phyloP scores from a whole-genome alignment of 2,888 invertebrate species.

The Azorinus chamasolen region DNA sequence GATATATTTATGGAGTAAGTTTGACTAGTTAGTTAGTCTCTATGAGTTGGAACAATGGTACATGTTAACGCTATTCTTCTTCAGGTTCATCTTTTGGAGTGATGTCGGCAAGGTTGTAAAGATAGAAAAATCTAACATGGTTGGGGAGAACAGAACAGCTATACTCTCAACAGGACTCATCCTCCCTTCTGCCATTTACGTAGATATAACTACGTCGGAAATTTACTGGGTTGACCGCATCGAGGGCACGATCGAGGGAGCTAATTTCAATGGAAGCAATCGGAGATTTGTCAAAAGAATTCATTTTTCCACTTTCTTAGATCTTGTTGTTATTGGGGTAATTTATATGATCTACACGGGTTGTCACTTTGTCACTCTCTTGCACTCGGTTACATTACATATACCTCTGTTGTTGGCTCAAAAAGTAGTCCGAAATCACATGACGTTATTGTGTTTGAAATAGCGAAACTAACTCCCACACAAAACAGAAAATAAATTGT shows the following conservation, averaged over 20 bases:
- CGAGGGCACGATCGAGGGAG: slow-evolving; percentile 2
- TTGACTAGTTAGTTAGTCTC: too few species aligned
- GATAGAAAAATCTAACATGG: slow-evolving; percentile 6
- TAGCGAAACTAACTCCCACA: too few species aligned
- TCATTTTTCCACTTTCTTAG: neutral
- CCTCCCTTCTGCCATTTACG: neutral
- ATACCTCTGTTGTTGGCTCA: too few species aligned
- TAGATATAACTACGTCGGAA: neutral
- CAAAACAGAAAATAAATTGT: too few species aligned
- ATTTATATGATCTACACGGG: too few species aligned
- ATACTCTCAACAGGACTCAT: slow-evolving; percentile 1
- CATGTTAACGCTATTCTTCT: neutral
- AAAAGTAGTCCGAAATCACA: too few species aligned
- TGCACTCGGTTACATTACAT: too few species aligned
- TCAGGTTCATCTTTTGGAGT: slow-evolving; percentile 19
- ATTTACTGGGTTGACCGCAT: slow-evolving; percentile 18
- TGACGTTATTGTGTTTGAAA: too few species aligned
- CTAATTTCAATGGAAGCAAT: slow-evolving; percentile 2
- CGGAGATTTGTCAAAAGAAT: neutral
- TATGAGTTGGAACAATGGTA: too few species aligned
- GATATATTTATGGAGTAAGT: too few species aligned
- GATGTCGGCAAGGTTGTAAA: neutral
- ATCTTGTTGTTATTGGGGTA: slow-evolving; percentile 13
- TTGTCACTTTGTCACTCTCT: too few species aligned
- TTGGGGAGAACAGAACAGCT: neutral